These are phyloP conservation scores for Pristionchus mayeri DNA, from an alignment of 2,888 invertebrate species.

Conservation along the genomic window DNA sequence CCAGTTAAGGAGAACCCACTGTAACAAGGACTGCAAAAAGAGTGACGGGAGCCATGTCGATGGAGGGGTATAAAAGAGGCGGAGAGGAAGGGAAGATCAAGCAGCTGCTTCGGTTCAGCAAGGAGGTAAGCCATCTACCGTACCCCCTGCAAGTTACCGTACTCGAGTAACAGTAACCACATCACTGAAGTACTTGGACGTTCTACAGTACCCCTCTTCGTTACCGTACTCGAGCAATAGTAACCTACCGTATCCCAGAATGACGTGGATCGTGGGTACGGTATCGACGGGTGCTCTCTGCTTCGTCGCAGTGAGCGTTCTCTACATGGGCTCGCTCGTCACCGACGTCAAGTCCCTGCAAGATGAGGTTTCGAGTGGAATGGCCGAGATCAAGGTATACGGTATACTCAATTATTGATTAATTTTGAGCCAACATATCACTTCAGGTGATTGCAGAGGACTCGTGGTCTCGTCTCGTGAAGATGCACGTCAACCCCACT, in stretches of 20 bases:
- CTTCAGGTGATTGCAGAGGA: conserved; percentile 32
- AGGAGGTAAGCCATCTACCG: too few relatives aligned
- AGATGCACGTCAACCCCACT: conserved; percentile 48
- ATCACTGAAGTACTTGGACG: neutral
- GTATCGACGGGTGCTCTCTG: neutral
- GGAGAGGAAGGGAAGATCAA: too few relatives aligned
- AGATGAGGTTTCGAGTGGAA: neutral
- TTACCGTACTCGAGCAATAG: too few relatives aligned
- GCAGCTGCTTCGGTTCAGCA: too few relatives aligned
- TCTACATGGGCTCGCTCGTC: conserved; percentile 7
- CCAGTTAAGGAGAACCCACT: too few relatives aligned
- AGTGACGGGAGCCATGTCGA: too few relatives aligned
- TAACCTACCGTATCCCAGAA: neutral
- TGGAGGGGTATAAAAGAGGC: too few relatives aligned
- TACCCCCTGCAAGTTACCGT: too few relatives aligned
- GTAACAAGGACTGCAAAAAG: too few relatives aligned
- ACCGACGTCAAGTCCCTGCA: neutral
- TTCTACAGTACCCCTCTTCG: neutral
- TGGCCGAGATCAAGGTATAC: neutral
- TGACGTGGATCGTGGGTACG: neutral
- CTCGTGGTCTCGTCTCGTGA: conserved; percentile 47
- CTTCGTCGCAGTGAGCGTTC: neutral
- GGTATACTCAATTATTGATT: neutral
- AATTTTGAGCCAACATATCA: neutral
- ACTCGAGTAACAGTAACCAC: neutral